Conservation (phyloP, 2,113 vertebrate species). For the Boulengeromyrus knoepffleri region DNA sequence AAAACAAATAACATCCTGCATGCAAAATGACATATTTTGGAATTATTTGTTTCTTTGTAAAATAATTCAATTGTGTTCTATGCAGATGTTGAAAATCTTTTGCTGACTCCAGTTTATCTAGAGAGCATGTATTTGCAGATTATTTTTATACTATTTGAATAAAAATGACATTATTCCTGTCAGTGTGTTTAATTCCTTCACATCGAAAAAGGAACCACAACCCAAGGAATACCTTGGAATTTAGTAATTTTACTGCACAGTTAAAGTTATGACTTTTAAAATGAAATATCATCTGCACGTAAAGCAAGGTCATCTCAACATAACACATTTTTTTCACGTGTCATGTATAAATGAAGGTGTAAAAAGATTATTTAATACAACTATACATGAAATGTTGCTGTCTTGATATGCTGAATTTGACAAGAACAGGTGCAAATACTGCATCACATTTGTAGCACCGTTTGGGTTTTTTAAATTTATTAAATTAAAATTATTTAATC, state of each 20-base stretch:
- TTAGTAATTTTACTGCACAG: not conserved
- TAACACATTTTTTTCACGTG: not conserved
- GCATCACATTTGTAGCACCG: not conserved
- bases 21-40: not conserved
- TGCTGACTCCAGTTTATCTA: not conserved
- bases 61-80: not conserved
- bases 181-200: not conserved
- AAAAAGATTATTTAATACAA: not conserved
- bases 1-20: not conserved
- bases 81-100: not conserved
- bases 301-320: not conserved
- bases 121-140: not conserved
- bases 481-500: too few relatives aligned
- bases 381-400: not conserved
- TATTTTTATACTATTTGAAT: not conserved
- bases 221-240: not conserved
- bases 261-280: not conserved
- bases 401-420: not conserved
- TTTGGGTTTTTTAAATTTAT: not conserved
- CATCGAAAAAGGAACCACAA: not conserved
- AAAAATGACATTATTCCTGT: not conserved
- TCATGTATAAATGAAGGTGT: too few relatives aligned
- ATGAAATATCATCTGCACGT: not conserved
- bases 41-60: not conserved
- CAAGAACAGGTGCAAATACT: not conserved